phyloP scores from a whole-genome alignment of 2,797 vertebrate genomes.

The Steatocranus sp. region DNA sequence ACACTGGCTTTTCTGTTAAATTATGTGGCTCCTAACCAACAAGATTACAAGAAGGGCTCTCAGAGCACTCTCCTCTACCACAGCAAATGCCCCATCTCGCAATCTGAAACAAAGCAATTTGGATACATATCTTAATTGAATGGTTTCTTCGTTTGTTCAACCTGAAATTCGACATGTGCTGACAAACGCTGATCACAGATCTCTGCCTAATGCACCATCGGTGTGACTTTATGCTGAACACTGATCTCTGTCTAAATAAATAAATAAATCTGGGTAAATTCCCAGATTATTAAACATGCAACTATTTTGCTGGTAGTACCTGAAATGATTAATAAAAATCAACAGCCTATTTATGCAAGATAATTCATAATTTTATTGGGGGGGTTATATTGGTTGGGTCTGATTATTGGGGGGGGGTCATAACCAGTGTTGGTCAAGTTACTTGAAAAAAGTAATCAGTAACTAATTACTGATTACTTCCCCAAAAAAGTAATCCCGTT shows the following conservation, averaged over 20 bases:
- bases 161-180: neutral
- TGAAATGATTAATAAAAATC: neutral
- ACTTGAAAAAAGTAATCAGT: too few species aligned
- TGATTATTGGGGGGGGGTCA: too few species aligned
- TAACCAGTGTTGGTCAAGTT: too few species aligned
- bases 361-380: too few species aligned
- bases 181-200: rapidly evolving
- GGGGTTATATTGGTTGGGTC: too few species aligned
- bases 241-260: neutral
- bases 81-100: neutral
- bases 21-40: neutral
- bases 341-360: neutral
- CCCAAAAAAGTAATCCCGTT: too few species aligned
- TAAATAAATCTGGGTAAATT: neutral
- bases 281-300: neutral
- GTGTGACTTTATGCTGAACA: neutral
- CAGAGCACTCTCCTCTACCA: neutral
- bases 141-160: neutral
- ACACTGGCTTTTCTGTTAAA: neutral
- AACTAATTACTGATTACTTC: too few species aligned
- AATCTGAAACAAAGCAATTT: neutral
- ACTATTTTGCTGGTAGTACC: neutral
- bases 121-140: neutral
- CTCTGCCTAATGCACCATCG: neutral
- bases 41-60: neutral